These are phyloP conservation scores for Anthoscopus minutus DNA, from an alignment of 2,113 vertebrate genomes.

Conservation along the genomic window DNA sequence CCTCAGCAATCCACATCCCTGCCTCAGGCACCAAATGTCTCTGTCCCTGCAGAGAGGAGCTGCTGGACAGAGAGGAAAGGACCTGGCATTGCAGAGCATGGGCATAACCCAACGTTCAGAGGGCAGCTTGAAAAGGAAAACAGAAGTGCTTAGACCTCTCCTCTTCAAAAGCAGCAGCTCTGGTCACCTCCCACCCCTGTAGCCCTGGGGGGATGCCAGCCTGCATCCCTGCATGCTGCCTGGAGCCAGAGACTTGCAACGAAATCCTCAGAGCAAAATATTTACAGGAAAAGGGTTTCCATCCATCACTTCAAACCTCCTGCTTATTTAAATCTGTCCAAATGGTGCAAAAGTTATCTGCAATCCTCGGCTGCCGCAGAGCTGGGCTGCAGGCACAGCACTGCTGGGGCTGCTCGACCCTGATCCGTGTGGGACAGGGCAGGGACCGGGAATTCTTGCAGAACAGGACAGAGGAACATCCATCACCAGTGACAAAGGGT, in stretches of 20 bases:
- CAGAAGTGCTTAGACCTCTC: background rate
- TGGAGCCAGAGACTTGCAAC: background rate
- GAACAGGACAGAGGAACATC: background rate
- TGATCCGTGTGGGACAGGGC: background rate
- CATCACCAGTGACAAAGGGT: background rate
- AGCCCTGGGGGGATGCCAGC: background rate
- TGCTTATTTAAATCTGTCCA: background rate
- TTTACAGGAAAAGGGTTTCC: background rate
- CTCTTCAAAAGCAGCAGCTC: background rate
- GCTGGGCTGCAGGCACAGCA: background rate
- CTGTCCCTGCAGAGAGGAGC: background rate
- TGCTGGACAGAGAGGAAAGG: background rate
- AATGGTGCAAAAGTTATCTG: background rate
- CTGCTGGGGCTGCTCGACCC: background rate
- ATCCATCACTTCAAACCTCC: background rate
- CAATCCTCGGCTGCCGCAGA: background rate
- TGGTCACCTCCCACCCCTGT: background rate
- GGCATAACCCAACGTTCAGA: rapidly evolving
- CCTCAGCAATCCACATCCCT: rapidly evolving
- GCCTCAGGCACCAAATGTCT: background rate
- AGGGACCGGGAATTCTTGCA: background rate
- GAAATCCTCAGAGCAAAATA: background rate
- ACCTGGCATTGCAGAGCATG: rapidly evolving
- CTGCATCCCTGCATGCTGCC: background rate
- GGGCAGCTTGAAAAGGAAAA: background rate